Evolutionary conservation across 2,113 vertebrate genomes (phyloP).

Genomic region (Lepisosteus oculatus): DNA sequence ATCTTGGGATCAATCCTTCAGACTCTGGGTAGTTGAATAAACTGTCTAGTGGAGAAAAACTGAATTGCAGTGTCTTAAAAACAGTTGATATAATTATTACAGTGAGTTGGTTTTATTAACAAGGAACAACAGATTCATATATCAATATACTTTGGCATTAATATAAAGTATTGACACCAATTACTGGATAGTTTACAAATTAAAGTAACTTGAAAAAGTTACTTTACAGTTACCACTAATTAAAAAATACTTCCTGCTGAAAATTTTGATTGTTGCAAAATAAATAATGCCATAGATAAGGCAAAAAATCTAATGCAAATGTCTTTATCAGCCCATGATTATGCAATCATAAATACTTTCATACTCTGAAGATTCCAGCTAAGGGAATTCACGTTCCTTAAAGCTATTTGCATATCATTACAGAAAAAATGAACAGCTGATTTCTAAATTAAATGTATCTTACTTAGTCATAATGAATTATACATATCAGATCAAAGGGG

Average conservation of each 20-base stretch:
- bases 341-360: constrained; percentile 19
- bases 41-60: too few relatives aligned
- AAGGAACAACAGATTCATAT: too few relatives aligned
- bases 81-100: too few relatives aligned
- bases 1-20: too few relatives aligned
- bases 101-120: too few relatives aligned
- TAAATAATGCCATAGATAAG: background rate
- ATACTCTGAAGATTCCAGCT: constrained; percentile 10
- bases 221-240: background rate
- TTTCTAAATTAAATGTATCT: constrained; percentile 22
- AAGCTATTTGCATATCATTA: constrained; percentile 20
- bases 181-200: too few relatives aligned
- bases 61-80: too few relatives aligned
- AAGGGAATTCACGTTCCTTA: constrained; percentile 15
- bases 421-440: constrained; percentile 14
- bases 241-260: background rate
- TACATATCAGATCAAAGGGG: constrained; percentile 21
- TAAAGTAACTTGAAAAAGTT: too few relatives aligned
- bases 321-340: constrained; percentile 10
- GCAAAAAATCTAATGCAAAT: constrained; percentile 4
- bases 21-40: too few relatives aligned
- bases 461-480: constrained; percentile 21
- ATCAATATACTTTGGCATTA: too few relatives aligned
- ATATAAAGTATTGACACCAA: too few relatives aligned
- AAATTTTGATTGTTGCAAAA: background rate